Base-by-base conservation (phyloP, 2,113 vertebrate genomes). In the Plecotus auritus region DNA sequence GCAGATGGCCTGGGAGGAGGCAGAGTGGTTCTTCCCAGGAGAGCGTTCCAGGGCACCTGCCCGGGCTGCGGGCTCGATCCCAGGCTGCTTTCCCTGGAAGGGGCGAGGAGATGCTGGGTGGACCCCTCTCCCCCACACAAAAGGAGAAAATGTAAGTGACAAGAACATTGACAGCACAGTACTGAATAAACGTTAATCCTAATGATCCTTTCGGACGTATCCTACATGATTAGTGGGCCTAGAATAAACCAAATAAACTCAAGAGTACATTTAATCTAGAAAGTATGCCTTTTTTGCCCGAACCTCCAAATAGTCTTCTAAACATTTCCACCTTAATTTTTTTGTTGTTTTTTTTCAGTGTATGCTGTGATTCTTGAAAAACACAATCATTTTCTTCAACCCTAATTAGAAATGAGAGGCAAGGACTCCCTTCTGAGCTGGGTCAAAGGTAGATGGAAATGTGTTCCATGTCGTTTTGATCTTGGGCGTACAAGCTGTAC, bases 341-440 rank as follows among this genome's bases (percentile, higher is more conserved):
- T 64, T n/a, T n/a, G n/a, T n/a, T n/a, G n/a, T n/a, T 89, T 94
- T 76, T 76, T 89, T 94, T 76, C 35, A 83, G 32, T 81, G 40
- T 70, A 14, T 51, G 16, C 67, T 67, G 30, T 37, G 26, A 83
- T 42, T 76, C 87, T 85, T 37, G 20, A 9, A 14, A 76, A 78
- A 16, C 26, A 35, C 7, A 77, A 30, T 47, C 8, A n/a, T 61
- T 69, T 74, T 82, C 35, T 67, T 73, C 56, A n/a, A 6, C 22
- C 9, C 72, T 66, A 61, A 32, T 70, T n/a, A 8, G 54, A 74
- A 73, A 49, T 40, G 10, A 67, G 40, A 69, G 26, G 49, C 17
- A 30, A 90, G 11, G 2, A 51, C n/a, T 77, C 76, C 13, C n/a
- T 72, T 45, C 76, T 20, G 14, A 86, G 40, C 17, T 54, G 4